Conservation (phyloP, 92 coral and sea anemone species). For the Porites evermanni region DNA sequence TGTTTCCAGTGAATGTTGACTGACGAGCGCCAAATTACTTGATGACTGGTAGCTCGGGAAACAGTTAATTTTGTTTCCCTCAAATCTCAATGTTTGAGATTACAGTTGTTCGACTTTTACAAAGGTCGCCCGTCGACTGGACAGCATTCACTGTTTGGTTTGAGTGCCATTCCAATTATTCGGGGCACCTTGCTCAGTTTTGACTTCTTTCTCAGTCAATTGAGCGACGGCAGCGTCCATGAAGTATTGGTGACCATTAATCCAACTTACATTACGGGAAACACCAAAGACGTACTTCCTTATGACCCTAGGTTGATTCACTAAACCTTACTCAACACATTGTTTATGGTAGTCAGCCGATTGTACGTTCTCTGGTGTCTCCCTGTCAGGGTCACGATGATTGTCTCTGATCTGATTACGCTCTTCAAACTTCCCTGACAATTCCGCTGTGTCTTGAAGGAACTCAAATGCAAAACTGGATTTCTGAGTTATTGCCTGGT, state of each 20-base stretch:
- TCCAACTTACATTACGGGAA: not conserved
- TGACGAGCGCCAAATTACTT: too few relatives aligned
- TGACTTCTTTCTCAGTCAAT: slow-evolving; percentile 9
- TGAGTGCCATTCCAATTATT: not conserved
- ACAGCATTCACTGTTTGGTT: not conserved
- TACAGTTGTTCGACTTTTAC: slow-evolving; percentile 15
- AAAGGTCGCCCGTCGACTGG: not conserved
- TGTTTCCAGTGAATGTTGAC: too few relatives aligned
- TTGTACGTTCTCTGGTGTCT: too few relatives aligned
- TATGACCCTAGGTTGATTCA: slow-evolving; percentile 25
- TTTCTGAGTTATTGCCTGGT: not conserved
- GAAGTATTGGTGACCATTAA: not conserved
- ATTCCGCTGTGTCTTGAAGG: not conserved
- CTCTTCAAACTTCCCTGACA: not conserved
- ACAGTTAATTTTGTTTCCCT: too few relatives aligned
- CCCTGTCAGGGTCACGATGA: not conserved
- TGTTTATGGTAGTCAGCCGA: not conserved
- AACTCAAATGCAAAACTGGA: too few relatives aligned
- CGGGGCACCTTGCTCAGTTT: not conserved
- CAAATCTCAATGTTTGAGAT: too few relatives aligned
- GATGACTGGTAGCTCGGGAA: too few relatives aligned
- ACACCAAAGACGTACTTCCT: slow-evolving; percentile 27
- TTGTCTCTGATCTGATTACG: not conserved
- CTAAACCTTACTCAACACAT: not conserved
- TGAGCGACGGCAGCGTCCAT: slow-evolving; percentile 52